Base-by-base conservation (phyloP, 2,797 vertebrate species). In the Phataginus tetradactyla region DNA sequence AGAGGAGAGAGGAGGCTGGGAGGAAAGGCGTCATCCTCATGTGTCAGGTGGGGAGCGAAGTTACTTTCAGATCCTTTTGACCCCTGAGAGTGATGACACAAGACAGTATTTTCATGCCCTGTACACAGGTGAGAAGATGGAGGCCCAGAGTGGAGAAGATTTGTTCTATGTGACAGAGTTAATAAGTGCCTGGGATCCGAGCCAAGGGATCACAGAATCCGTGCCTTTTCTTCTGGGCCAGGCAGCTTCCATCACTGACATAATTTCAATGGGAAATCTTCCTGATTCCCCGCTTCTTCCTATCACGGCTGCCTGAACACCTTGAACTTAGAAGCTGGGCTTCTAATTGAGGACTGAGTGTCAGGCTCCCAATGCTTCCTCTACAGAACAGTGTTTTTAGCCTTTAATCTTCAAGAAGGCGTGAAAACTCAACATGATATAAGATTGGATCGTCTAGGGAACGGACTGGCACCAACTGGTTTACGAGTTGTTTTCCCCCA, bases 51-150 rank as follows among this genome's bases (percentile, higher is more conserved):
- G 21, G 12, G 17, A 21, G n/a, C 12, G 7, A 49, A 11, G 34
- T 61, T 37, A 18, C 18, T 59, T 64, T 51, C 15, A 3, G 12
- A 27, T 21, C 57, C 49, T 42, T 61, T 23, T 12, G 11, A 37
- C 25, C 18, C 39, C 25, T 49, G 21, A 20, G 1, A 68, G 86
- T 15, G 3, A 27, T 34, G 4, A 1, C 8, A 0, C 1, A 21
- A 83, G 69, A 25, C 2, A 32, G 15, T 29, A 32, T 42, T 11
- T 4, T 0, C 51, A 57, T 12, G 15, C n/a, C 64, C 29, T 55
- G 66, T 14, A 45, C 18, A 18, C 23, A 61, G 72, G 53, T 45
- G 29, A 39, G 29, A 53, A 45, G 39, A 37, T 2, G 5, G 34
- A 86, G 49, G 13, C 7, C 18, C 25, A 34, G 45, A n/a, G 9